Evolutionary conservation across 2,113 vertebrate genomes (phyloP).

Genomic region (Hippocampus mohnikei): DNA sequence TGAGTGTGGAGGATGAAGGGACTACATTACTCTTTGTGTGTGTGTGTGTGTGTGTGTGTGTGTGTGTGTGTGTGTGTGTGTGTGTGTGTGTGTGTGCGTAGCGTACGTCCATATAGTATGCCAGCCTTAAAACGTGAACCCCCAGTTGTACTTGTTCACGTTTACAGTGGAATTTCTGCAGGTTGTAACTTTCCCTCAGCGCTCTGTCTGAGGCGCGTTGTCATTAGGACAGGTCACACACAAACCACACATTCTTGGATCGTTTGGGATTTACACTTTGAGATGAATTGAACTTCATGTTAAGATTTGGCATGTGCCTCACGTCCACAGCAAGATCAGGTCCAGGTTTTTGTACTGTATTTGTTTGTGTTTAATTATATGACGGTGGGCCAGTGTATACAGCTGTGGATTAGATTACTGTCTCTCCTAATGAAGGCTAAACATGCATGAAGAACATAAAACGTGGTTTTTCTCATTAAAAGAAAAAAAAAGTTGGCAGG

Average conservation of each 20-base stretch:
- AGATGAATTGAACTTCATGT: slow-evolving; percentile 28
- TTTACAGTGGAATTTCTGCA: slow-evolving; percentile 37
- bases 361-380: neutral
- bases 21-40: slow-evolving; percentile 17
- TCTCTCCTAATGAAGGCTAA: neutral
- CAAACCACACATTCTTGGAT: neutral
- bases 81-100: too few species aligned
- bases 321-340: slow-evolving; percentile 3
- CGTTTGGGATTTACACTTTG: slow-evolving; percentile 20
- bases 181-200: slow-evolving; percentile 22
- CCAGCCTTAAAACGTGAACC: slow-evolving; percentile 30
- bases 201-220: neutral
- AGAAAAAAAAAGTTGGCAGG: neutral
- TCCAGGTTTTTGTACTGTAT: neutral
- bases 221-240: slow-evolving; percentile 5
- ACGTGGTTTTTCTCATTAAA: neutral
- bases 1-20: slow-evolving; percentile 46
- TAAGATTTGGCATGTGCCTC: neutral
- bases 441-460: neutral
- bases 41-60: too few species aligned
- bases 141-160: slow-evolving; percentile 25
- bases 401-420: neutral
- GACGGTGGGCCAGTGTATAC: neutral
- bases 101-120: slow-evolving; percentile 2
- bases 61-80: neutral